phyloP scores from a whole-genome alignment of 2,888 invertebrate genomes.

The Podabrus alpinus region DNA sequence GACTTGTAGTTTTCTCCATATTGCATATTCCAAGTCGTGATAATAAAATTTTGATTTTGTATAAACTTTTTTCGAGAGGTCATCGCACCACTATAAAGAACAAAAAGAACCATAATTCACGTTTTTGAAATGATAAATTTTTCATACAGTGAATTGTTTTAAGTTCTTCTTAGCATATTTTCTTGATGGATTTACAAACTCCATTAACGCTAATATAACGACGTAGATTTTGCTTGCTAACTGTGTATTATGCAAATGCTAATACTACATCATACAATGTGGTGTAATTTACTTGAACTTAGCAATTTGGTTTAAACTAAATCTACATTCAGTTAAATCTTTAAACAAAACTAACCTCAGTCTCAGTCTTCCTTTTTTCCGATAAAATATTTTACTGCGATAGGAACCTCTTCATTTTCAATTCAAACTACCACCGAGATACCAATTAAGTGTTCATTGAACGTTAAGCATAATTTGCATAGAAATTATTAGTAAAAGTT shows the following conservation, averaged over 20 bases:
- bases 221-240: slow-evolving; percentile 2
- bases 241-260: slow-evolving; percentile 4
- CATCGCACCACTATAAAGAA: neutral
- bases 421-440: neutral
- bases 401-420: neutral
- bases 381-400: neutral
- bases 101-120: neutral
- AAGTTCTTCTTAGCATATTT: slow-evolving; percentile 5
- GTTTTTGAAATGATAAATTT: neutral
- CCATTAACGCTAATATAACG: slow-evolving; percentile 5
- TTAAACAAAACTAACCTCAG: neutral
- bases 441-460: neutral
- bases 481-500: neutral
- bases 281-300: slow-evolving; percentile 5
- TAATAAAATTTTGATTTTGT: neutral
- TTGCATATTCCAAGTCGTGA: neutral
- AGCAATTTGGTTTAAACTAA: slow-evolving; percentile 1
- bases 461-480: neutral
- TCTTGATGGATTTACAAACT: slow-evolving; percentile 5
- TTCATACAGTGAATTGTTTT: neutral
- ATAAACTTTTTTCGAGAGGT: neutral
- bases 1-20: neutral
- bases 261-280: slow-evolving; percentile 5
- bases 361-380: neutral
- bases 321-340: neutral